phyloP scores from a whole-genome alignment of 2,113 vertebrate genomes.

The Glaucidium brasilianum region DNA sequence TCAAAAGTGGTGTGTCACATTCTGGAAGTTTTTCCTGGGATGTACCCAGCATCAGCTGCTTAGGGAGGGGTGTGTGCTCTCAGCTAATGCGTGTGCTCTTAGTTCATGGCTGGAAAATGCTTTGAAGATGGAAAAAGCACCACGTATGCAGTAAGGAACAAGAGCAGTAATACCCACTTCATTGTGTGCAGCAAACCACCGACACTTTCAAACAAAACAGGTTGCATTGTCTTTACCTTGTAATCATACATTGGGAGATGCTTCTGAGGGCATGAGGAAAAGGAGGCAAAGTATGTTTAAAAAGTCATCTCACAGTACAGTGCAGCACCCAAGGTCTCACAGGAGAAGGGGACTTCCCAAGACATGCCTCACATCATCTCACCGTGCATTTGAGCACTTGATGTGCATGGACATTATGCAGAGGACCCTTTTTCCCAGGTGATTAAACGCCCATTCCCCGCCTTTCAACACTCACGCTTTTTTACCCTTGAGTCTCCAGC shows the following conservation, averaged over 20 bases:
- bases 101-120: slow-evolving; percentile 44
- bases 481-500: background rate
- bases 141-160: background rate
- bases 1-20: slow-evolving; percentile 43
- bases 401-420: rapidly evolving
- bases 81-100: background rate
- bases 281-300: slow-evolving; percentile 26
- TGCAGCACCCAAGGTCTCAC: rapidly evolving
- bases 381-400: rapidly evolving
- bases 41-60: background rate
- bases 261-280: slow-evolving; percentile 22
- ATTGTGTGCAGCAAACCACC: background rate
- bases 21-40: slow-evolving; percentile 13
- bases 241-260: background rate
- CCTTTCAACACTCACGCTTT: rapidly evolving
- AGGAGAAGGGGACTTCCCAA: background rate
- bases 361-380: rapidly evolving
- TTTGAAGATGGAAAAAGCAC: slow-evolving; percentile 42
- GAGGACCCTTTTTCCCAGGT: rapidly evolving
- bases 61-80: background rate
- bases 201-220: background rate
- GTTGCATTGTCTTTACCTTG: slow-evolving; percentile 28
- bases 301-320: background rate
- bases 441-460: background rate
- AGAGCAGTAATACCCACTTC: background rate